Base-by-base conservation (phyloP, 2,797 vertebrate genomes). In the Parauchenoglanis punctatus region DNA sequence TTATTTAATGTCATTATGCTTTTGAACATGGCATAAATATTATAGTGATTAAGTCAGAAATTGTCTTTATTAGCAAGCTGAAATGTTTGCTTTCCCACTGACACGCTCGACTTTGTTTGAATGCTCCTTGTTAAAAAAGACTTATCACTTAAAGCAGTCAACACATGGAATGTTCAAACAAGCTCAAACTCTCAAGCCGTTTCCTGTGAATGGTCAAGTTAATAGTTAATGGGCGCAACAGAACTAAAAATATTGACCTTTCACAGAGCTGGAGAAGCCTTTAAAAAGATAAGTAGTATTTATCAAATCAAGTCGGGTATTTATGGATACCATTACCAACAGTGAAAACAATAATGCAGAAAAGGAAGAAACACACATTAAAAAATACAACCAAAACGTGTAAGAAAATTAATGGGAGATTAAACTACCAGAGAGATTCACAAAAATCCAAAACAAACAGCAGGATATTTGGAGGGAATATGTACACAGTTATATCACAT, bases 221-320 rank as follows among this genome's bases (percentile, higher is more conserved):
- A 75, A 28, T 46, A 56, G 52, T 46, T 49, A 75, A 49, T 72
- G 35, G 8, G 68, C 35, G n/a, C n/a, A 56, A 20, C 12, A 58
- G 23, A 58, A 56, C 52, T 78, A 80, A 61, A 78, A 59, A 80
- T 80, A 80, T 40, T 80, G 28, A 80, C 31, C 54, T 59, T 78
- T 59, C 4, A 80, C 8, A 23, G 49, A 54, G 49, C 52, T 56
- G n/a, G 15, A 78, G n/a, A 56, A 58, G 76, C 17, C 0, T 58
- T 40, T 80, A 20, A 25, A 49, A 80, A 35, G 18, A 40, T 59
- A 25, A 25, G 31, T 61, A 40, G 20, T 81, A 81, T 44, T 59
- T 44, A 13, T 80, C 49, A 49, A 49, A 4, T 49, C 49, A 7
- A 49, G 40, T 40, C 40, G 3, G 10, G 49, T 49, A 49, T 44